A percentile compares a stretch with the other conserved stretches of the same genome.
Evolutionary conservation across 53 echinoderm and acorn worm genomes (phyloP).

Genomic region (Holothuria leucospilota): DNA sequence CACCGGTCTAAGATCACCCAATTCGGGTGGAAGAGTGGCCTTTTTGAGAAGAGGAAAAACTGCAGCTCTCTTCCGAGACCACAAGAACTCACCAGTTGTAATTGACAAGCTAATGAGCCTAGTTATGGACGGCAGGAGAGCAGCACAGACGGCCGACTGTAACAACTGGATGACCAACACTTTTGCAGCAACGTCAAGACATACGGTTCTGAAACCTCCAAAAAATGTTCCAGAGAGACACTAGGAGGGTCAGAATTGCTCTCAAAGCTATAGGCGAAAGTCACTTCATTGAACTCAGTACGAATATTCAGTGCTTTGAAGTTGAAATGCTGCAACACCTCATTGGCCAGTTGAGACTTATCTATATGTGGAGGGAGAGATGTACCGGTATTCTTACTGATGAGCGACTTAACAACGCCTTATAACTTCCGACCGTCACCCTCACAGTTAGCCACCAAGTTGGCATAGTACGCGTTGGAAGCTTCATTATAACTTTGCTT

Average conservation of each 20-base stretch:
- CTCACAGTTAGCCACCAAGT: background rate
- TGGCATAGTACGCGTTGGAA: no score
- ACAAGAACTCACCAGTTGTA: background rate
- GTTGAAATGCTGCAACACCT: background rate
- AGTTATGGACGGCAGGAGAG: background rate
- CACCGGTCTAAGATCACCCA: no score
- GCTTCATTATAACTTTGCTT: no score
- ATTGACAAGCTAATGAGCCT: background rate
- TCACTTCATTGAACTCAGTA: background rate
- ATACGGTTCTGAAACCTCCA: background rate
- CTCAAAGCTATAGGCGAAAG: no score
- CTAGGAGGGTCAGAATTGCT: no score
- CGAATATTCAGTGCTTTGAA: background rate
- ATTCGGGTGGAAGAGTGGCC: no score
- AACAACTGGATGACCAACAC: background rate
- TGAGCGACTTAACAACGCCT: background rate
- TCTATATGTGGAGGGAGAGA: background rate
- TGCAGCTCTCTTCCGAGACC: no score
- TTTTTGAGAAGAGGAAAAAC: no score
- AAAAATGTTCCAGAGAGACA: no score
- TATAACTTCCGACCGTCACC: background rate
- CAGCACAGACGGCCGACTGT: no score
- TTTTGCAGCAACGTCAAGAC: background rate
- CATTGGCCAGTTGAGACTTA: constrained; percentile 6
- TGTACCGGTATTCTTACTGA: background rate